Evolutionary conservation across 2,113 vertebrate species (phyloP), one percentile per base, ranked within the genome.

Genomic region (Gallinago jamesoni): DNA sequence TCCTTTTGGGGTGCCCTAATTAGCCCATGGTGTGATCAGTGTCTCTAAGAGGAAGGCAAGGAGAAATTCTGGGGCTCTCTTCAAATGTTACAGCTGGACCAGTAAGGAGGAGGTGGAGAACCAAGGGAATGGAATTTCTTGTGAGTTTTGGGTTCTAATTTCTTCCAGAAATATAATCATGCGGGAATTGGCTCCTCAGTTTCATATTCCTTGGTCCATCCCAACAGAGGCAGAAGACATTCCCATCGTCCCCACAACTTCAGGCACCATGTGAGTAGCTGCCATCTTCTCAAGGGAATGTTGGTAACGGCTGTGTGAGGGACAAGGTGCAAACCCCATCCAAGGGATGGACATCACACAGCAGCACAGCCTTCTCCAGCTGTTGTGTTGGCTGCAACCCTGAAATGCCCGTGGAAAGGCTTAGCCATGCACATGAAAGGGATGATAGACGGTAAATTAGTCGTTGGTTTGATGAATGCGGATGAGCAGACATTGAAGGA

Each of bases 171-270:
- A 99, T 96, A 99, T 99, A 66, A 99, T 99, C 50, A 99, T 99
- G 99, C 98, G 99, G 59, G 99, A 99, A 93, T 98, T 99, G 94
- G 99, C 99, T 70, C 99, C 99, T 23, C 99, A 99, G 97, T 99
- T 99, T 94, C 99, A 99, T 91, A 99, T 99, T 74, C 99, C 99
- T 3, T 99, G 99, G 99, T 99, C 99, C 62, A 99, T 99, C 92
- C 99, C 99, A 39, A 99, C 99, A 2, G 99, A 99, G 92, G 99
- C 99, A 12, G 99, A 99, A 97, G 99, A 99, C 96, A 99, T 99
- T 96, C 99, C 99, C 73, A 99, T 99, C 41, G 99, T 99, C 87
- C 99, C 99, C 91, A 99, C 99, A 22, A 99, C 99, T 14, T 99
- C 99, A n/a, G 99, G 99, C 88, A 99, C 99, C 77, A 99, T 99